phyloP scores from a whole-genome alignment of 2,888 invertebrate species.

The Agonopterix arenella region DNA sequence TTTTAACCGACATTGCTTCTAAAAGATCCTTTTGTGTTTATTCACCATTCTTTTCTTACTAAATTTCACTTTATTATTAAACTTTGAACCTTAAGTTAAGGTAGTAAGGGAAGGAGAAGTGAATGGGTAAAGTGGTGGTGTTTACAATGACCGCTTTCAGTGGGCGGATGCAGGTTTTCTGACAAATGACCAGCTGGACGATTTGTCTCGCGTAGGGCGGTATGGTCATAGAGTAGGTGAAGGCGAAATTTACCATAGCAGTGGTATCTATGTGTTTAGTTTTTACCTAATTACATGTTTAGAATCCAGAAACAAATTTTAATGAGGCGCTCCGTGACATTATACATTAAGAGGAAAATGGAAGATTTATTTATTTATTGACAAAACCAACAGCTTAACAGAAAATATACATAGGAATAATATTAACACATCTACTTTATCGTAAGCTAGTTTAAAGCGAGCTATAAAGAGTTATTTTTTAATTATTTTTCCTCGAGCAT shows the following conservation, averaged over 20 bases:
- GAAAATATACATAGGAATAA: no score
- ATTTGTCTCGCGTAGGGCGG: conserved; percentile 73
- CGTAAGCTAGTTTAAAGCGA: no score
- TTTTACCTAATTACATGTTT: no score
- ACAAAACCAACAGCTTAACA: no score
- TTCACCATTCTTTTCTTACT: conserved; percentile 30
- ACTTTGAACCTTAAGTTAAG: conserved; percentile 25
- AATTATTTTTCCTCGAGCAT: no score
- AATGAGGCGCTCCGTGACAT: neutral
- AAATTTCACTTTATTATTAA: conserved; percentile 10
- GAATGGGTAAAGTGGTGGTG: conserved; percentile 23
- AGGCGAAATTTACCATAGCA: neutral
- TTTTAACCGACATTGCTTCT: conserved; percentile 24
- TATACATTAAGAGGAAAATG: no score
- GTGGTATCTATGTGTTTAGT: no score
- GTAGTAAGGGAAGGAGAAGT: conserved; percentile 23
- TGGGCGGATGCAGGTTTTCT: conserved; percentile 74
- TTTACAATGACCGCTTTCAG: conserved; percentile 64
- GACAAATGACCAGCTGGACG: conserved; percentile 72
- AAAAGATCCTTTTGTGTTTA: conserved; percentile 32
- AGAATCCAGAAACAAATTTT: neutral
- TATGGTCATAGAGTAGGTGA: conserved; percentile 40
- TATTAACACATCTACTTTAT: no score
- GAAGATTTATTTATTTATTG: no score
- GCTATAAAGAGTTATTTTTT: no score